A percentile compares a stretch with the other conserved stretches of the same genome.
Evolutionary conservation across 2,113 vertebrate species (phyloP).

Genomic region (Mus musculus): DNA sequence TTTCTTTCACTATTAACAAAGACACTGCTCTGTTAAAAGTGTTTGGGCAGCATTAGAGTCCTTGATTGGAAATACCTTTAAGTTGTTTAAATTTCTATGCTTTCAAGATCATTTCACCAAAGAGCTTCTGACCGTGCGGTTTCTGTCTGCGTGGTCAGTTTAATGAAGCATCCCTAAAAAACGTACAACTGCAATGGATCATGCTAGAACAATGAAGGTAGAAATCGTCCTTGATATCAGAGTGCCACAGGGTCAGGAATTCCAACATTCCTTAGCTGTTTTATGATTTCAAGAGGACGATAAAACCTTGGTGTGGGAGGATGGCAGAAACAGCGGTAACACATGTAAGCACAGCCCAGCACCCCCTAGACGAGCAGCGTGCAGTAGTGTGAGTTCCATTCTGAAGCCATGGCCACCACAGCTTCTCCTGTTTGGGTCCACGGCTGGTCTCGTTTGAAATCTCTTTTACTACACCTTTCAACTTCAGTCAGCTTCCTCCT

Average conservation of each 20-base stretch:
- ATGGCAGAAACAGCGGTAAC: background rate
- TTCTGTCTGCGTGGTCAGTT: background rate
- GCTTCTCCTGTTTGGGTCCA: background rate
- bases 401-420: background rate
- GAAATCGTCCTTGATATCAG: background rate
- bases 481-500: background rate
- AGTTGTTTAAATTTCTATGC: background rate
- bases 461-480: background rate
- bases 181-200: background rate
- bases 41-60: background rate
- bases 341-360: background rate
- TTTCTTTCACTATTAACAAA: background rate
- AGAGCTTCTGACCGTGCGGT: background rate
- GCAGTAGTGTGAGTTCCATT: background rate
- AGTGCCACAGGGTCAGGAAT: background rate
- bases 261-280: background rate
- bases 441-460: background rate
- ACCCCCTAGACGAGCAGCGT: background rate
- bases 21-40: background rate
- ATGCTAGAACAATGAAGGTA: background rate
- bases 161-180: conserved; percentile 32
- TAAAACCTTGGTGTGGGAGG: background rate
- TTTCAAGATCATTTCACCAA: background rate
- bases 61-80: background rate
- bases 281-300: background rate